Base-by-base conservation (phyloP, 2,113 vertebrate genomes). In the Leptobrachium leishanense region DNA sequence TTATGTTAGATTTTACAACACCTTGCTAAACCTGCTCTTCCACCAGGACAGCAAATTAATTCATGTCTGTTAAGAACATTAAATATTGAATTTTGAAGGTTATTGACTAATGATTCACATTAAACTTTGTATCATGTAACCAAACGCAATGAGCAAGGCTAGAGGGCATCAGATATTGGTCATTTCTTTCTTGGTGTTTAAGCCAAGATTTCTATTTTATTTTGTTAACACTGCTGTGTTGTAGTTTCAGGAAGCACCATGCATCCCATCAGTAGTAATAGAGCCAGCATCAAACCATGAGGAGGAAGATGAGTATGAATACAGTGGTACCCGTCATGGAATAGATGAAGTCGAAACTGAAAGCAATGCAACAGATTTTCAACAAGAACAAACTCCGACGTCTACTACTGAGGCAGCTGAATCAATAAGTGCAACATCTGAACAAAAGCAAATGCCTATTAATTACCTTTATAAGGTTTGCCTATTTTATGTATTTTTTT, bases 261-360 rank as follows among this genome's bases (percentile, higher is more conserved):
- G 89, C 1, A 97, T 99, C 59, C 97, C 97, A 43, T 95, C 95
- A 0, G 96, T 99, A 12, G 90, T 98, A 76, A 98, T 98, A 74
- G 94, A 98, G 79, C 97, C 97, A 0, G 97, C 97, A 73, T 99
- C 97, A 57, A 99, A 97, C 88, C 94, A 98, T 0, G 97, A 99
- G 85, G 95, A 90, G 0, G 95, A 99, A 13, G 95, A 94, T 80
- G 96, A 96, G 82, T 90, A 91, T 31, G 89, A 90, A 0, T 86
- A 90, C 5, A 1, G n/a, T 0, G 0, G 63, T 0, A 0, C 80
- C 39, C 80, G 81, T 0, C 88, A 91, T 62, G 57, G 82, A 9
- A 72, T 79, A 82, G 84, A 85, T 65, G 43, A 0, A 0, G 0
- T 82, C 1, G 88, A 90, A 59, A 43, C 81, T 20, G 79, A 57